Evolutionary conservation across 2,113 vertebrate genomes (phyloP).

Genomic region (Verasper variegatus): DNA sequence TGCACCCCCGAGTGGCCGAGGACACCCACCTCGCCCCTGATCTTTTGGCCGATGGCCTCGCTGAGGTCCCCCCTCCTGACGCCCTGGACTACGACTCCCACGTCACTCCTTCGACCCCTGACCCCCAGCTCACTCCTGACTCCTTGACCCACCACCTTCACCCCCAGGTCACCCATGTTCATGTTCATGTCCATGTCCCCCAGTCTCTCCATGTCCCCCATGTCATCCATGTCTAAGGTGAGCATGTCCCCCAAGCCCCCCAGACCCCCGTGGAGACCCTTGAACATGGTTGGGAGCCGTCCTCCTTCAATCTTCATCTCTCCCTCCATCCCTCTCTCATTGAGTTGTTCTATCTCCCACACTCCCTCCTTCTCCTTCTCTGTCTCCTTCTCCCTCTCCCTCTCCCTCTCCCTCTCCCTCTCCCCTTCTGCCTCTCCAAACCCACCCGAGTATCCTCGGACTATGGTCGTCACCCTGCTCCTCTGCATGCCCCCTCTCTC

Average conservation of each 20-base stretch:
- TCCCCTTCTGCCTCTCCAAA: slow-evolving; percentile 66
- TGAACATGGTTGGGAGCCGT: slow-evolving; percentile 75
- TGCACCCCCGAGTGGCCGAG: slow-evolving; percentile 93
- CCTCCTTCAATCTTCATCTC: slow-evolving; percentile 54
- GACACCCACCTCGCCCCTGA: slow-evolving; percentile 80
- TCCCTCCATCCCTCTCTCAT: slow-evolving; percentile 59
- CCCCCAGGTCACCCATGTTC: slow-evolving; percentile 69
- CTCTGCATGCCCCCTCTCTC: slow-evolving; percentile 72
- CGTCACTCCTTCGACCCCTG: slow-evolving; percentile 67
- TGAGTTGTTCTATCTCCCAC: slow-evolving; percentile 68
- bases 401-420: slow-evolving; percentile 35
- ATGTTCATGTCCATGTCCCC: slow-evolving; percentile 72
- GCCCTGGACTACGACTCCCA: slow-evolving; percentile 71
- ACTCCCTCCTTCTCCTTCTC: slow-evolving; percentile 50
- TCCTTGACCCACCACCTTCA: slow-evolving; percentile 65
- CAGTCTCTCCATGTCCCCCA: slow-evolving; percentile 70
- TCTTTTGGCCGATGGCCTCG: slow-evolving; percentile 71
- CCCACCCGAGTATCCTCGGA: slow-evolving; percentile 72
- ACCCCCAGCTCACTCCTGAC: slow-evolving; percentile 71
- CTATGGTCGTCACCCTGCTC: slow-evolving; percentile 77
- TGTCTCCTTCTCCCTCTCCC: slow-evolving; percentile 44
- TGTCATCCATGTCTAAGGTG: slow-evolving; percentile 87
- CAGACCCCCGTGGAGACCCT: slow-evolving; percentile 78
- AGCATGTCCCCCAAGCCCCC: slow-evolving; percentile 93
- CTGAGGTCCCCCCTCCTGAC: slow-evolving; percentile 69